Base-by-base conservation (phyloP, 2,113 vertebrate species). In the Tichodroma muraria region DNA sequence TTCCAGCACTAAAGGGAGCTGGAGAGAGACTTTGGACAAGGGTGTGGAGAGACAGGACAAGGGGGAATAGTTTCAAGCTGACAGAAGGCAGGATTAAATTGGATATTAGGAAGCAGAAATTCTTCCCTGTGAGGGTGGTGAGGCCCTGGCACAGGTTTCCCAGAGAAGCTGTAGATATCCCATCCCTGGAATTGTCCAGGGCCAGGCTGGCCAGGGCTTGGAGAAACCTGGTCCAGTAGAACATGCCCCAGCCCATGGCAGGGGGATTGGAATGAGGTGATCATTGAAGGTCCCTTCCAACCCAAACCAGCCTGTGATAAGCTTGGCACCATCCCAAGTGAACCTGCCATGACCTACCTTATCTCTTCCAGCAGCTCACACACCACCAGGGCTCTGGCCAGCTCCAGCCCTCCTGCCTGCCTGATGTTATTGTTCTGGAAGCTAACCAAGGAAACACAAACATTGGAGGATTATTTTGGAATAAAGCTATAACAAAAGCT, bases 361-460 rank as follows among this genome's bases (percentile, higher is more conserved):
- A 98, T 90, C 64, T 98, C 97, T 90, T 98, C 96, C 49, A 98
- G 33, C 17, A 89, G 87, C 14, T 23, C 75, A 79, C 96, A 97
- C 6, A 44, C 47, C 24, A 69, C 91, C 64, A 98, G 80, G 42
- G 93, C 97, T 91, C 59, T 78, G 72, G 88, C 87, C 93, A 98
- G 91, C 63, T 96, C 66, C 75, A 77, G 59, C 5, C 71, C 77
- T 53, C 97, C 98, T 40, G 72, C 64, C 23, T 90, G 89, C 45
- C 89, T 85, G 20, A 98, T 84, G 15, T 35, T 31, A 47, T 91
- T 98, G 77, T 89, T 93, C 38, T 95, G 96, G 69, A 98, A 96
- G 69, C 98, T 98, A 77, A 33, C 18, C 73, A 72, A 71, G 91
- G 42, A 85, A 90, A 82, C 33, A 52, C 1, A 68, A 83, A 24